Percentiles rank a stretch among this genome's conserved stretches.
Evolutionary conservation across 2,888 invertebrate species (phyloP).

Genomic region (Platycheirus rosarum): DNA sequence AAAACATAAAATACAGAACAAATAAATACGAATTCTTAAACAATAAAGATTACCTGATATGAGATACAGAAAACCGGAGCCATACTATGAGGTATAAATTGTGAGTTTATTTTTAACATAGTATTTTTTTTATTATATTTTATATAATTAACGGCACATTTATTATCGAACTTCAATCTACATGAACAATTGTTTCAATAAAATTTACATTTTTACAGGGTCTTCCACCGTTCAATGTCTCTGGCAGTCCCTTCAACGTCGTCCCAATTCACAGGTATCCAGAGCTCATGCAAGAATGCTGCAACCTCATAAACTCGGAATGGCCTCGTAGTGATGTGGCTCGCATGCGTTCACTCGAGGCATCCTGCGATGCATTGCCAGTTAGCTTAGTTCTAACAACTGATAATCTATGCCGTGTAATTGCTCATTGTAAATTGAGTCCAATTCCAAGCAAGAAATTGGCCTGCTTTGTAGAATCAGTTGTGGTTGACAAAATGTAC

Average conservation of each 20-base stretch:
- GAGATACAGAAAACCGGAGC: slow-evolving; percentile 81
- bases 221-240: slow-evolving; percentile 82
- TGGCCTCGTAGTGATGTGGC: slow-evolving; percentile 93
- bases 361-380: slow-evolving; percentile 89
- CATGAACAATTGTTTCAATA: not conserved
- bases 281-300: slow-evolving; percentile 88
- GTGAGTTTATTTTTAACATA: slow-evolving; percentile 61
- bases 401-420: slow-evolving; percentile 84
- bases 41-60: slow-evolving; percentile 76
- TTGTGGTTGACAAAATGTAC: slow-evolving; percentile 88
- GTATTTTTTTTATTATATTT: slow-evolving; percentile 18
- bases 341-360: slow-evolving; percentile 88
- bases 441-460: slow-evolving; percentile 87
- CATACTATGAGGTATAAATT: slow-evolving; percentile 81
- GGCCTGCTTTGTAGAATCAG: slow-evolving; percentile 91
- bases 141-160: not conserved
- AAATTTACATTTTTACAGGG: slow-evolving; percentile 77
- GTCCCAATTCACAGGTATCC: slow-evolving; percentile 89
- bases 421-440: slow-evolving; percentile 92
- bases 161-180: not conserved
- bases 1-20: slow-evolving; percentile 7
- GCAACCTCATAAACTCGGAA: slow-evolving; percentile 91
- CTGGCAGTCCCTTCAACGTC: slow-evolving; percentile 83
- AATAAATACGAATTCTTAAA: slow-evolving; percentile 26
- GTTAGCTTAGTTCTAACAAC: slow-evolving; percentile 88